phyloP scores from a whole-genome alignment of 2,797 vertebrate species.

The Silurus lanzhouensis region DNA sequence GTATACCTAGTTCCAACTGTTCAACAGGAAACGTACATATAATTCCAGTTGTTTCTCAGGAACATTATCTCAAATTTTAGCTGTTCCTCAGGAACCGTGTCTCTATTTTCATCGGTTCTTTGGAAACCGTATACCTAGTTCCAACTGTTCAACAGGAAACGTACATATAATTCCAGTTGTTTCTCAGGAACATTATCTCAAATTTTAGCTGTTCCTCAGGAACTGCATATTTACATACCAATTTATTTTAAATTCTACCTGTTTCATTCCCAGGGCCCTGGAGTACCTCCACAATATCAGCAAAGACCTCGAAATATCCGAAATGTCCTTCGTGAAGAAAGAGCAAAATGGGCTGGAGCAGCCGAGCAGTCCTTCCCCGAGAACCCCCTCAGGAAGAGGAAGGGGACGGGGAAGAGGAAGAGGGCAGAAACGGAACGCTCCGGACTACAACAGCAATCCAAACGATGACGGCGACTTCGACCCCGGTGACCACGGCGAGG shows the following conservation, averaged over 20 bases:
- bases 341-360: neutral
- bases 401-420: conserved; percentile 9
- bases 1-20: too few species aligned
- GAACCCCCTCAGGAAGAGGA: conserved; percentile 30
- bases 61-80: too few species aligned
- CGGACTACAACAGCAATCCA: conserved; percentile 48
- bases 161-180: too few species aligned
- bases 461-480: conserved; percentile 82
- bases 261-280: conserved; percentile 77
- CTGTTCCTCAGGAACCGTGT: too few species aligned
- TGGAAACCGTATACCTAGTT: too few species aligned
- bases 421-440: conserved; percentile 61
- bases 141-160: too few species aligned
- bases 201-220: too few species aligned
- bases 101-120: too few species aligned
- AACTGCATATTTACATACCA: too few species aligned
- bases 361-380: neutral
- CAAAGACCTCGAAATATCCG: conserved; percentile 66
- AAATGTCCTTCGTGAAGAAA: conserved; percentile 44
- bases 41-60: too few species aligned
- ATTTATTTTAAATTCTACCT: neutral
- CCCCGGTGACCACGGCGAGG: conserved; percentile 64
- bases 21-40: too few species aligned
- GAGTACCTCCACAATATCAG: conserved; percentile 78
- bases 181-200: too few species aligned